Base-by-base conservation (phyloP, 1,140 invertebrate species). In the Copidosoma floridanum region DNA sequence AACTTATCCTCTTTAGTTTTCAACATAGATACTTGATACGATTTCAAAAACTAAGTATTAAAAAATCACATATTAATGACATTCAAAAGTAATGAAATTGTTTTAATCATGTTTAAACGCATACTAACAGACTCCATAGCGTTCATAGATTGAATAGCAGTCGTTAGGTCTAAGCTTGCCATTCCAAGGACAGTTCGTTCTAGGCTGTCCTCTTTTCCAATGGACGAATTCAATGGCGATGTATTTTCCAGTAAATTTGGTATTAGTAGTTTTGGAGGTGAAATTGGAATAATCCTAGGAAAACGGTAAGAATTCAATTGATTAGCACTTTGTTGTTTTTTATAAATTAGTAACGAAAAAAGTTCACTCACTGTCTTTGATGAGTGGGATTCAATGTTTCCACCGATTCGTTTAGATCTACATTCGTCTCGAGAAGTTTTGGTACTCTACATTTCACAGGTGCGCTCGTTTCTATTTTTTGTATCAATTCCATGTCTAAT, bases 1-100 rank as follows among this genome's bases (percentile, higher is more conserved):
- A 94, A 83, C 67, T 90, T 88, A 71, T 92, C 87, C 68, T 92
- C 87, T 70, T 89, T 82, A 1, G 83, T 83, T 67, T 80, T 79
- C 10, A 86, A 71, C 55, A 83, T 80, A 47, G 79, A 76, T 18
- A 72, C 68, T 73, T 77, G 69, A 55, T 71, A 65, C 4, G 77
- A 77, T 58, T 74, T 75, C 35, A 81, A 67, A 16, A 79, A 57
- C 74, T 79, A 35, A 68, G 69, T 57, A 62, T 51, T 37, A 52
- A 64, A 48, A 57, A 43, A 63, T n/a, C 44, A 21, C 14, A 10
- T 41, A 52, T 47, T 54, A 43, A 26, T 56, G 38, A 11, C 16
- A 37, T 38, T 43, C 0, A n/a, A 51, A 35, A 23, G 26, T 51
- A 48, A 56, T 55, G 18, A 18, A 26, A 40, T 55, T 27, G 32